Evolutionary conservation across 2,797 vertebrate species (phyloP).

Genomic region (Kryptopterus vitreolus): DNA sequence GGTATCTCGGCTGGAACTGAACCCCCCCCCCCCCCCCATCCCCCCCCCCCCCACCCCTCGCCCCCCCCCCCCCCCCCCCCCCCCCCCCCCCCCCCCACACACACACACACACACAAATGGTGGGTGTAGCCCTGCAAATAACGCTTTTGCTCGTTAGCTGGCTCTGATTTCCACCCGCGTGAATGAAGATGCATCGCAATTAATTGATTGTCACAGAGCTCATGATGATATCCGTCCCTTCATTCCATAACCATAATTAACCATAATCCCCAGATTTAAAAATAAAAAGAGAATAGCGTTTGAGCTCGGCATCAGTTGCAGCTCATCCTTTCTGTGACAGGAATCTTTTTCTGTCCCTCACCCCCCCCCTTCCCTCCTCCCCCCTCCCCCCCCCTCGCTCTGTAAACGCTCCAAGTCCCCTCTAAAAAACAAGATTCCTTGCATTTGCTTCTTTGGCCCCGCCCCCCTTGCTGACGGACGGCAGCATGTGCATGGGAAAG

Average conservation of each 20-base stretch:
- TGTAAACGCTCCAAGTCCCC: neutral
- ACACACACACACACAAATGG: too few species aligned
- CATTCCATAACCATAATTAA: conserved; percentile 13
- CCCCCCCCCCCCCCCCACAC: too few species aligned
- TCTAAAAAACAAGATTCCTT: neutral
- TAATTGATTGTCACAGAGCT: neutral
- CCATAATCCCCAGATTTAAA: neutral
- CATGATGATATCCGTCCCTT: neutral
- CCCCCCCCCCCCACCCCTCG: too few species aligned
- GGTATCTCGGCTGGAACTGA: too few species aligned
- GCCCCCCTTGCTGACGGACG: too few species aligned
- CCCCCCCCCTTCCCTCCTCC: too few species aligned
- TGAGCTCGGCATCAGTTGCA: neutral
- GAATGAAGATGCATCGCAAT: neutral
- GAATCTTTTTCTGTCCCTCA: neutral
- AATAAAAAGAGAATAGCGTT: neutral
- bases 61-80: too few species aligned
- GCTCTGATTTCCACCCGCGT: neutral
- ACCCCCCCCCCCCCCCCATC: too few species aligned
- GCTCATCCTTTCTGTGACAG: neutral
- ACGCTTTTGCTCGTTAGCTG: too few species aligned
- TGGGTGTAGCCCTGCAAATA: too few species aligned
- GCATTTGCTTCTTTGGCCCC: too few species aligned
- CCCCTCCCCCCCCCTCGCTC: too few species aligned
- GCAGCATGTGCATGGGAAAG: neutral